Conservation (phyloP, 2,797 vertebrate genomes). For the Cuniculus paca region DNA sequence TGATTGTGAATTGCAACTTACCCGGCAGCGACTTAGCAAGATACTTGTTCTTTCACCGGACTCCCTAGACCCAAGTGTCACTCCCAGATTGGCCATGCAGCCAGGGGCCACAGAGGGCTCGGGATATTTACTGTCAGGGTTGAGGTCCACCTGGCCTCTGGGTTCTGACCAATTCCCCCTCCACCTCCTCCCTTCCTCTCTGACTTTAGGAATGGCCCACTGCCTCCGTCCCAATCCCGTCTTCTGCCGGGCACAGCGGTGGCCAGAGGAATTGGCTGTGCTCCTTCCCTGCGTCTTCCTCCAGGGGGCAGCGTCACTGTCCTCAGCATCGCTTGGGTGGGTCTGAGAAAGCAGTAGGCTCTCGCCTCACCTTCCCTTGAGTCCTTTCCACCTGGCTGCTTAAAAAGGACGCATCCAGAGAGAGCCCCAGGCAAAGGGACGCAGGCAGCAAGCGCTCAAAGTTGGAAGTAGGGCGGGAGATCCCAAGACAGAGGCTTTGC, state of each 20-base stretch:
- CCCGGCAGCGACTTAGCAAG: background rate
- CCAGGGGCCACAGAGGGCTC: background rate
- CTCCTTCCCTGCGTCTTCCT: background rate
- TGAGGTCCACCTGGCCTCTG: background rate
- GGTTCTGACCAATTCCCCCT: too few species aligned
- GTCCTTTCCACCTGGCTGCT: background rate
- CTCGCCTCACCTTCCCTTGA: background rate
- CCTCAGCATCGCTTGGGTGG: too few species aligned
- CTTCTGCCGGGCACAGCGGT: background rate
- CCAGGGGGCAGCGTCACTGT: background rate
- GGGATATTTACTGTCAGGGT: background rate
- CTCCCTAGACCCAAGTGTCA: background rate
- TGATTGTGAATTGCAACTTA: background rate
- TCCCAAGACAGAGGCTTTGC: too few species aligned
- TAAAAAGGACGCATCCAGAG: accelerated
- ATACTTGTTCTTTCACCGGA: background rate
- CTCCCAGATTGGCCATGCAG: background rate
- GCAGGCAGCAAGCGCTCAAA: background rate
- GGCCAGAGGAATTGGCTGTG: background rate
- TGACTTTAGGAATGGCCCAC: background rate
- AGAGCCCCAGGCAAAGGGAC: background rate
- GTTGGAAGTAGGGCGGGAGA: background rate
- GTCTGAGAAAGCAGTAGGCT: background rate
- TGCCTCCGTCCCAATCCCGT: background rate
- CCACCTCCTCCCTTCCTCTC: background rate